Evolutionary conservation across 2,888 invertebrate species (phyloP).

Genomic region (Nephrotoma flavescens): DNA sequence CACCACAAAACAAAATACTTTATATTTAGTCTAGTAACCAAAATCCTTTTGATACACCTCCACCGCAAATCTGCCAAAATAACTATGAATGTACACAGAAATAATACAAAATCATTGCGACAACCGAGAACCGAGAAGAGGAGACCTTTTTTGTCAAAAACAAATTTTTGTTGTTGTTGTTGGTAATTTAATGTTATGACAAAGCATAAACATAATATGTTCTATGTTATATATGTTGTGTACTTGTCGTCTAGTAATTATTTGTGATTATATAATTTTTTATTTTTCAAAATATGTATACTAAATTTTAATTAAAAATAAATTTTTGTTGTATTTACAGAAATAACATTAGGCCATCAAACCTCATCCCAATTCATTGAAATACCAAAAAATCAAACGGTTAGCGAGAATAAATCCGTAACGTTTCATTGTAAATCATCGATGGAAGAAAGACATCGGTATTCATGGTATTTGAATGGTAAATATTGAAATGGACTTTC

Average conservation of each 20-base stretch:
- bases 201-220: background rate
- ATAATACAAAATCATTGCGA: background rate
- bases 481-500: slow-evolving; percentile 12
- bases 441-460: slow-evolving; percentile 20
- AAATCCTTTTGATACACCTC: background rate
- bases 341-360: slow-evolving; percentile 2
- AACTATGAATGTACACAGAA: background rate
- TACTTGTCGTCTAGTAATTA: background rate
- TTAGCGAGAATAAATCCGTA: slow-evolving; percentile 27
- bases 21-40: background rate
- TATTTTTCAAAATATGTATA: too few species aligned
- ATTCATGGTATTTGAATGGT: slow-evolving; percentile 30
- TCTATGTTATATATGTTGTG: background rate
- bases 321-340: slow-evolving; percentile 7
- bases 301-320: background rate
- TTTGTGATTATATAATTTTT: background rate
- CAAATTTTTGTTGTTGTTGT: background rate
- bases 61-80: background rate
- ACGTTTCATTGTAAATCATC: slow-evolving; percentile 26
- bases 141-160: background rate
- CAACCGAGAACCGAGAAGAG: background rate
- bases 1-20: background rate
- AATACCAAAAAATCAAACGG: slow-evolving; percentile 27
- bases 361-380: slow-evolving; percentile 23
- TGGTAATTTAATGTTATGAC: background rate